Evolutionary conservation across 2,888 invertebrate genomes (phyloP), one percentile per base, ranked within the genome.

Genomic region (Eudemis profundana): DNA sequence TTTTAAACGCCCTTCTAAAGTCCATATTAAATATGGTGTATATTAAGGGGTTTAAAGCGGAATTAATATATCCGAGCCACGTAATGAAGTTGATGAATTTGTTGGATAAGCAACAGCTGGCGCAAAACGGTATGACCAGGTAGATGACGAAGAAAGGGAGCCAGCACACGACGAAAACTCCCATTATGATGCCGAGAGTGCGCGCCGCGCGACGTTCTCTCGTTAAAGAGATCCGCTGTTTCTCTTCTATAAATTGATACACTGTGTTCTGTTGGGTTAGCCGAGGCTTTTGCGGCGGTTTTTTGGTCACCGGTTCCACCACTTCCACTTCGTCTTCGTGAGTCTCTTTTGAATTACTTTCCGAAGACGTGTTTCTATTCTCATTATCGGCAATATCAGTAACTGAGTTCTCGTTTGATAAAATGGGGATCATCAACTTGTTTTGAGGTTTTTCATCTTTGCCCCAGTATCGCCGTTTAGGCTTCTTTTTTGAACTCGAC

Each of bases 111-210:
- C 96, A 96, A 85, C 97, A 97, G 70, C 93, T 93, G 10, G 94
- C 92, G 82, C 97, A 97, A 84, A 98, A 98, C 3, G 98, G 98
- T 72, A 97, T 93, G 69, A 98, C 97, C 50, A 98, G 95, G 86
- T 98, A 98, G 95, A 98, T 96, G 38, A 98, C 94, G 87, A 99
- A 99, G 92, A 99, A 99, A 3, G 99, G 99, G 68, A 99, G 93
- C 99, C 99, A 99, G 86, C 99, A 99, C 8, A 98, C 95, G 51
- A 99, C 98, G 84, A 99, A 99, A 0, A 98, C 98, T 4, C 98
- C 98, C 96, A 99, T 98, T 66, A 99, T 98, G 63, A 99, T 98
- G 19, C 98, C 99, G 2, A 99, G 93, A 0, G 98, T 99, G 59
- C 98, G 93, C 0, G 99, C 98, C 0, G 99, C 99, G 42, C 98